Percentiles rank a stretch among this genome's conserved stretches.
phyloP scores from a whole-genome alignment of 2,888 invertebrate species.

The Eilema griseolum region DNA sequence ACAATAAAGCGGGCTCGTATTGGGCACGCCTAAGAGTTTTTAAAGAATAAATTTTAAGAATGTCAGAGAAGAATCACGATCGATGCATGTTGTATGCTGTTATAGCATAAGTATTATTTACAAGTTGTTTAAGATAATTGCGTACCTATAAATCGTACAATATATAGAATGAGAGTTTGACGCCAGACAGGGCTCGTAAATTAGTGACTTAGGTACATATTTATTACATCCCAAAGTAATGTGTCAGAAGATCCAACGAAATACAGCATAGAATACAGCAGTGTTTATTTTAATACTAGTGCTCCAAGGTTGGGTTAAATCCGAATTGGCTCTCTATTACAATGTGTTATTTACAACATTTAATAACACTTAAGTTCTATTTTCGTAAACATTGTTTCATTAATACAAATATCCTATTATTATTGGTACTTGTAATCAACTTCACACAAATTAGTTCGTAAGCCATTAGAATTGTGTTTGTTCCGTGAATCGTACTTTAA shows the following conservation, averaged over 20 bases:
- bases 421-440: neutral
- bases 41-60: no score
- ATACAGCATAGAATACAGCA: conserved; percentile 15
- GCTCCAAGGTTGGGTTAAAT: conserved; percentile 56
- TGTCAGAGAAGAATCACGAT: no score
- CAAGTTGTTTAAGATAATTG: no score
- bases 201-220: neutral
- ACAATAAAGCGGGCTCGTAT: no score
- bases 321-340: conserved; percentile 30
- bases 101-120: no score
- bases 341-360: conserved; percentile 23
- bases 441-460: neutral
- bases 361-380: conserved; percentile 12
- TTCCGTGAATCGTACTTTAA: neutral
- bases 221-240: conserved; percentile 9
- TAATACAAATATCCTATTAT: conserved; percentile 8
- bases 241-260: conserved; percentile 8
- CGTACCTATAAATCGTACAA: no score
- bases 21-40: no score
- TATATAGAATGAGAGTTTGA: no score
- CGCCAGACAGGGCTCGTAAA: neutral
- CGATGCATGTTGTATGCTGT: no score
- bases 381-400: conserved; percentile 13
- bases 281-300: conserved; percentile 52
- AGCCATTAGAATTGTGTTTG: neutral